Evolutionary conservation across 2,888 invertebrate genomes (phyloP).

Genomic region (Notodromas monacha): DNA sequence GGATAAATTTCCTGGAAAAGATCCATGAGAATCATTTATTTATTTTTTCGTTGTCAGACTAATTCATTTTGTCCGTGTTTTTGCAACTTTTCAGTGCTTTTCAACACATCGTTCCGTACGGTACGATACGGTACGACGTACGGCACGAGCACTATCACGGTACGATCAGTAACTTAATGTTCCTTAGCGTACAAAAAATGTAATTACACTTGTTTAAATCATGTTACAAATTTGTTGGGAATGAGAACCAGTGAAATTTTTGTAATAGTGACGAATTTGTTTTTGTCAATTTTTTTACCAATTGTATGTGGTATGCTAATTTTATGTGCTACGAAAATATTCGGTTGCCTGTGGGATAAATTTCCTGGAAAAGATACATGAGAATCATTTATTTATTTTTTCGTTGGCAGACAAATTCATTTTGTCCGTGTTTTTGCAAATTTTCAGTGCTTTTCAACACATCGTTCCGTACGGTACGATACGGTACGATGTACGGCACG

Average conservation of each 20-base stretch:
- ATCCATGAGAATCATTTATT: conserved; percentile 4
- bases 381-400: conserved; percentile 4
- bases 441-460: conserved; percentile 4
- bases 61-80: conserved; percentile 4
- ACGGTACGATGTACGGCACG: conserved; percentile 4
- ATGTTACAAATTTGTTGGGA: conserved; percentile 4
- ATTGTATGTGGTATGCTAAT: conserved; percentile 4
- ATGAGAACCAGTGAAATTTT: conserved; percentile 4
- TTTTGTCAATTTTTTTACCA: conserved; percentile 4
- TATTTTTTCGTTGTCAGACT: conserved; percentile 4
- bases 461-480: conserved; percentile 4
- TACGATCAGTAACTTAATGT: conserved; percentile 4
- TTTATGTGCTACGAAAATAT: conserved; percentile 4
- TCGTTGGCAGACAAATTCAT: conserved; percentile 4
- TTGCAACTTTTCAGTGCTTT: conserved; percentile 4
- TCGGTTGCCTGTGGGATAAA: conserved; percentile 4
- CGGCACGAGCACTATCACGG: conserved; percentile 4
- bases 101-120: conserved; percentile 4
- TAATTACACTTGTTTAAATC: conserved; percentile 4
- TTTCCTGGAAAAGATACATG: conserved; percentile 4
- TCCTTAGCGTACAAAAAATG: conserved; percentile 4
- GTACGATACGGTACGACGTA: conserved; percentile 4
- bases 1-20: conserved; percentile 4
- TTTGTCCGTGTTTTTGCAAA: conserved; percentile 4
- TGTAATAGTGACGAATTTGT: conserved; percentile 4